Evolutionary conservation across 2,113 vertebrate species (phyloP).

Genomic region (Hippocampus barbouri): DNA sequence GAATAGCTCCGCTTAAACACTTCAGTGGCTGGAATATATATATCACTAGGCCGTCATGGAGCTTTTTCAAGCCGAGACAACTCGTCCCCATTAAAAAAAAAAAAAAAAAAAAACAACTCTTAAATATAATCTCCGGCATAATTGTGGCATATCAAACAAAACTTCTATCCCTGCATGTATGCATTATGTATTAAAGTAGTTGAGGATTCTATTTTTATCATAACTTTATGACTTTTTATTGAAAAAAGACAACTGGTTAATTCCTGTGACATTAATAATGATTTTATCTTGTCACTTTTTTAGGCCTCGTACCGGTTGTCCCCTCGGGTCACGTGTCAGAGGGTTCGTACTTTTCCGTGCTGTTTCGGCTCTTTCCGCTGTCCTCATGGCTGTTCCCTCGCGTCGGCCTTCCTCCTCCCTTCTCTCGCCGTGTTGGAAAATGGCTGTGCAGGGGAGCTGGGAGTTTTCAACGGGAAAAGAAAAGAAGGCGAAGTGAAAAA

Average conservation of each 20-base stretch:
- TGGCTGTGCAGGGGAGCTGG: slow-evolving; percentile 64
- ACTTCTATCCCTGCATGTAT: no score
- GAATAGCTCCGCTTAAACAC: no score
- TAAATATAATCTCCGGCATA: no score
- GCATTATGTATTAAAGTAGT: no score
- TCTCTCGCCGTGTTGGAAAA: slow-evolving; percentile 69
- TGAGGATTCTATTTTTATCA: no score
- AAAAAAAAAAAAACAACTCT: no score
- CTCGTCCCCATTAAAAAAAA: no score
- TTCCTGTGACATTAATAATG: background rate
- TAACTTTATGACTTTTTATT: no score
- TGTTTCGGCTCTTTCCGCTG: slow-evolving; percentile 52
- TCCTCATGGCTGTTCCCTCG: slow-evolving; percentile 62
- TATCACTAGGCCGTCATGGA: no score
- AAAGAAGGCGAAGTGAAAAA: slow-evolving; percentile 48
- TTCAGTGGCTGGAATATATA: no score
- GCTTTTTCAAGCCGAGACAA: no score
- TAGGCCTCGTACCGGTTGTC: background rate
- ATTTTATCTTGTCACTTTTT: background rate
- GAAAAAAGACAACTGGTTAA: background rate
- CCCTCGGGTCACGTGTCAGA: background rate
- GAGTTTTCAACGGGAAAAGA: slow-evolving; percentile 54
- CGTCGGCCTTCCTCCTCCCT: slow-evolving; percentile 47
- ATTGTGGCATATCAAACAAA: no score
- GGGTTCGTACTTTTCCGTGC: slow-evolving; percentile 57